Evolutionary conservation across 2,113 vertebrate species (phyloP).

Genomic region (Agapornis roseicollis): DNA sequence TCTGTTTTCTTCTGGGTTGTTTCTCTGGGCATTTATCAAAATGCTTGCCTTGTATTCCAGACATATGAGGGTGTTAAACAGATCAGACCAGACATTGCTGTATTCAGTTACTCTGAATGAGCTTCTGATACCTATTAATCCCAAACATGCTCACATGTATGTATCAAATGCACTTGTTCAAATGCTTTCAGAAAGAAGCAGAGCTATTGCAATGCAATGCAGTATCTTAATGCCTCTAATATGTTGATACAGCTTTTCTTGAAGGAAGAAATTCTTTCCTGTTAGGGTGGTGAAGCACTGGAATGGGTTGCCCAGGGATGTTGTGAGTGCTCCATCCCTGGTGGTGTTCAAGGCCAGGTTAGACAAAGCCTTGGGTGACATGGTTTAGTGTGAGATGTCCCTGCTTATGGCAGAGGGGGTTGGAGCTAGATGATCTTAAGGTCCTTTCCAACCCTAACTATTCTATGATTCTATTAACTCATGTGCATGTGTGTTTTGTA

Average conservation of each 20-base stretch:
- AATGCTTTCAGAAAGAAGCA: not conserved
- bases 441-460: too few relatives aligned
- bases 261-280: too few relatives aligned
- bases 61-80: not conserved
- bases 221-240: not conserved
- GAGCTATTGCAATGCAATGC: not conserved
- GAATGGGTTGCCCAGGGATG: too few relatives aligned
- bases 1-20: not conserved
- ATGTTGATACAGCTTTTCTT: not conserved
- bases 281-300: too few relatives aligned
- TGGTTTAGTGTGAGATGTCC: too few relatives aligned
- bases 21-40: not conserved
- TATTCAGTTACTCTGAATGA: not conserved
- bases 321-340: too few relatives aligned
- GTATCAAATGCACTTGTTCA: not conserved
- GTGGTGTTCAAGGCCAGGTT: too few relatives aligned
- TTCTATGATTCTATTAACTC: too few relatives aligned
- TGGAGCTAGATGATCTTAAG: too few relatives aligned
- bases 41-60: not conserved
- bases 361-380: too few relatives aligned
- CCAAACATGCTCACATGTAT: not conserved
- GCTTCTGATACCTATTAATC: not conserved
- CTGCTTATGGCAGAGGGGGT: too few relatives aligned
- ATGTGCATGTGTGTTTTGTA: fast-evolving
- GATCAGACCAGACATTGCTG: not conserved